Evolutionary conservation across 2,113 vertebrate species (phyloP).

Genomic region (Cinclus cinclus): DNA sequence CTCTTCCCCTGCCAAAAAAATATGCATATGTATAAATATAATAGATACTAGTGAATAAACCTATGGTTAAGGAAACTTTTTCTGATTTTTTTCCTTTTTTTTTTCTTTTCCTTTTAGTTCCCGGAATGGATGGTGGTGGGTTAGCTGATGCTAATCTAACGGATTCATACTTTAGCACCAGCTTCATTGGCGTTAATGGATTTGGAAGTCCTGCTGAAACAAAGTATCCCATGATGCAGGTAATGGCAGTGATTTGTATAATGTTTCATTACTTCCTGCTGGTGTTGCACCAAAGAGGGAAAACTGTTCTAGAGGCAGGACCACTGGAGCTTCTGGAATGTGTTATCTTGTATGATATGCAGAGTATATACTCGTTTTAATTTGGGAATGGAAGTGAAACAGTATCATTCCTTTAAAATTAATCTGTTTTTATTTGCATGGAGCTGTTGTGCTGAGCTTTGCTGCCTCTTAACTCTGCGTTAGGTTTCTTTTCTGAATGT

Average conservation of each 20-base stretch:
- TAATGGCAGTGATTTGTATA: constrained; percentile 62
- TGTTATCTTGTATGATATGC: background rate
- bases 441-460: background rate
- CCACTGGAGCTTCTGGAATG: background rate
- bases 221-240: constrained; percentile 98
- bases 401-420: background rate
- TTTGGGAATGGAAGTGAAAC: background rate
- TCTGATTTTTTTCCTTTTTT: constrained; percentile 36
- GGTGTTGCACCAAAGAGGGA: background rate
- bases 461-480: background rate
- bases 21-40: background rate
- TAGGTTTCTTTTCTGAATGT: background rate
- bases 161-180: constrained; percentile 99
- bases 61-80: background rate
- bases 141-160: constrained; percentile 92
- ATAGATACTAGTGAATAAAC: background rate
- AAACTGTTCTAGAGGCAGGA: background rate
- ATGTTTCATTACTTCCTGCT: background rate
- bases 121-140: constrained; percentile 89
- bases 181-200: constrained; percentile 98
- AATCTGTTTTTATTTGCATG: background rate
- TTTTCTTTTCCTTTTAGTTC: constrained; percentile 81
- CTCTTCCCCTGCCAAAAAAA: background rate
- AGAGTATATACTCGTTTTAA: background rate
- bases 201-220: constrained; percentile 96